Conservation (phyloP, 1,140 invertebrate genomes). For the Sipha flava region DNA sequence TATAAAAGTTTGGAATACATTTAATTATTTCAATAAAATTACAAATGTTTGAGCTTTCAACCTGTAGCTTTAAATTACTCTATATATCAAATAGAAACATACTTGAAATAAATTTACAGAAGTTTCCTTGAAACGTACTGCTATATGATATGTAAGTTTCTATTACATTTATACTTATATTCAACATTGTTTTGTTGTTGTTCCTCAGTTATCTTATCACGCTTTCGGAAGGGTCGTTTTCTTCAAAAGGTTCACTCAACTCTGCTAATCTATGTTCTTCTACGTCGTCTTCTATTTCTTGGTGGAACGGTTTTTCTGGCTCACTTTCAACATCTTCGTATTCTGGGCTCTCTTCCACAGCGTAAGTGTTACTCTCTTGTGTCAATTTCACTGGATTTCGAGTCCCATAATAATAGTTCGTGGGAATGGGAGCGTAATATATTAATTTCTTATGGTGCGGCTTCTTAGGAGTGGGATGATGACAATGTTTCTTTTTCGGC, state of each 20-base stretch:
- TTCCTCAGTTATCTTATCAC: too few species aligned
- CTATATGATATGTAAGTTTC: too few species aligned
- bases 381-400: background rate
- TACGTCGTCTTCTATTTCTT: slow-evolving; percentile 5
- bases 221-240: background rate
- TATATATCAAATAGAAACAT: too few species aligned
- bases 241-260: background rate
- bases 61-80: too few species aligned
- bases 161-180: too few species aligned
- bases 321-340: background rate
- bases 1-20: too few species aligned
- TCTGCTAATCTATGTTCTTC: background rate
- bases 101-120: too few species aligned
- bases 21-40: too few species aligned
- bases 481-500: background rate
- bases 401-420: background rate
- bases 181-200: too few species aligned
- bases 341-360: background rate
- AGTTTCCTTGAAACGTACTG: too few species aligned
- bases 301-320: background rate
- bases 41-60: too few species aligned
- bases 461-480: background rate
- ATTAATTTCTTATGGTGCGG: background rate
- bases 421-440: slow-evolving; percentile 1
- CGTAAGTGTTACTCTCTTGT: background rate